These are phyloP conservation scores for Harpalus rubripes DNA, from an alignment of 2,888 invertebrate species.

Conservation along the genomic window DNA sequence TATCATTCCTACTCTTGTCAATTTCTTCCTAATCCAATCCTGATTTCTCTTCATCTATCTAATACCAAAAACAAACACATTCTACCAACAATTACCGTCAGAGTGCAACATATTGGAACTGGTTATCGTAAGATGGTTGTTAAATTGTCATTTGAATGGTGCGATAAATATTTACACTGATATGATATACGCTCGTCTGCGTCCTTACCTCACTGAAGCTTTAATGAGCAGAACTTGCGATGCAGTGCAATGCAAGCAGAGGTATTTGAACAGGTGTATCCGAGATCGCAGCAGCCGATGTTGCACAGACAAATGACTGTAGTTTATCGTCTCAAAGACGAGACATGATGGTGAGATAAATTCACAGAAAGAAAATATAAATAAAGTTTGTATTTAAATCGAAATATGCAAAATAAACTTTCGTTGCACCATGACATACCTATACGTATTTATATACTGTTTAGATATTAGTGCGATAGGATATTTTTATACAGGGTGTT, in stretches of 20 bases:
- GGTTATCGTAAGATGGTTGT: conserved; percentile 27
- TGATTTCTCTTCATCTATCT: neutral
- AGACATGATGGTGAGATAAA: neutral
- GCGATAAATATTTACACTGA: conserved; percentile 46
- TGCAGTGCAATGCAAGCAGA: conserved; percentile 43
- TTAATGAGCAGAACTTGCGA: conserved; percentile 52
- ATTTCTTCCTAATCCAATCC: neutral
- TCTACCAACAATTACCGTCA: conserved; percentile 17
- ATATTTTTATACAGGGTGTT: too few relatives aligned
- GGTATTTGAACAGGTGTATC: conserved; percentile 60
- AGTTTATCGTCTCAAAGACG: conserved; percentile 10
- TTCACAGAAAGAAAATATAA: neutral
- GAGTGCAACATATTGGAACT: conserved; percentile 46
- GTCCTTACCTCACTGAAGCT: conserved; percentile 50
- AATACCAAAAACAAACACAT: conserved; percentile 27
- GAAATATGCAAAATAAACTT: neutral
- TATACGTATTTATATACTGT: too few relatives aligned
- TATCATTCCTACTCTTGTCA: too few relatives aligned
- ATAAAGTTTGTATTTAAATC: neutral
- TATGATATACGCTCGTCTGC: conserved; percentile 44
- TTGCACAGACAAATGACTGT: conserved; percentile 25
- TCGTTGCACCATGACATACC: too few relatives aligned
- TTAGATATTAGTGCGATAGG: too few relatives aligned
- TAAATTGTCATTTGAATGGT: conserved; percentile 28
- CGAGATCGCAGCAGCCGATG: conserved; percentile 19